Evolutionary conservation across 1,140 invertebrate species (phyloP).

Genomic region (Penaeus japonicus): DNA sequence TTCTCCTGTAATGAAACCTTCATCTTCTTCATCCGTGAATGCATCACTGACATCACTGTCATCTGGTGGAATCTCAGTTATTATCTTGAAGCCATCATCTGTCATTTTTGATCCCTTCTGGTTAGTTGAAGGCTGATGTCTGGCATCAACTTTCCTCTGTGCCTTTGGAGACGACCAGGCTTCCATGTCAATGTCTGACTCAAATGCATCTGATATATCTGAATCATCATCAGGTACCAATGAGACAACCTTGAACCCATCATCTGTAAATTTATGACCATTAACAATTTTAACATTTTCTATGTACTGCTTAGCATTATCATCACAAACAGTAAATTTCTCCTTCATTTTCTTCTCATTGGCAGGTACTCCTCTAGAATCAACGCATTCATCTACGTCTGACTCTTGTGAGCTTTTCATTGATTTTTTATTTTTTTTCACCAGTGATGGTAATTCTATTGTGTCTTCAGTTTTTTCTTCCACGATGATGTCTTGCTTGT

Average conservation of each 20-base stretch:
- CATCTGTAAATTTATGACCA: neutral
- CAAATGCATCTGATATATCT: constrained; percentile 51
- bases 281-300: too few species aligned
- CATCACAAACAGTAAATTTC: too few species aligned
- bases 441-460: too few species aligned
- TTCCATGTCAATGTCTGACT: constrained; percentile 8
- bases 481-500: too few species aligned
- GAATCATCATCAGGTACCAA: constrained; percentile 38
- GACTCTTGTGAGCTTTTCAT: too few species aligned
- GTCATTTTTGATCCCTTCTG: neutral
- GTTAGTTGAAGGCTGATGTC: neutral
- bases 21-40: constrained; percentile 30
- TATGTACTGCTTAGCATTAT: too few species aligned
- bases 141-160: neutral
- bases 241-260: constrained; percentile 44
- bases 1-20: neutral
- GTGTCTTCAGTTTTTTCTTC: too few species aligned
- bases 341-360: too few species aligned
- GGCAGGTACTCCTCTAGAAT: too few species aligned
- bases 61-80: constrained; percentile 27
- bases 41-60: constrained; percentile 43
- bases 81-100: constrained; percentile 43
- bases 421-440: too few species aligned
- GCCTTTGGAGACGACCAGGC: too few species aligned
- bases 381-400: too few species aligned